phyloP scores from a whole-genome alignment of 1,140 invertebrate genomes.

The Leptinotarsa undecemlineata region DNA sequence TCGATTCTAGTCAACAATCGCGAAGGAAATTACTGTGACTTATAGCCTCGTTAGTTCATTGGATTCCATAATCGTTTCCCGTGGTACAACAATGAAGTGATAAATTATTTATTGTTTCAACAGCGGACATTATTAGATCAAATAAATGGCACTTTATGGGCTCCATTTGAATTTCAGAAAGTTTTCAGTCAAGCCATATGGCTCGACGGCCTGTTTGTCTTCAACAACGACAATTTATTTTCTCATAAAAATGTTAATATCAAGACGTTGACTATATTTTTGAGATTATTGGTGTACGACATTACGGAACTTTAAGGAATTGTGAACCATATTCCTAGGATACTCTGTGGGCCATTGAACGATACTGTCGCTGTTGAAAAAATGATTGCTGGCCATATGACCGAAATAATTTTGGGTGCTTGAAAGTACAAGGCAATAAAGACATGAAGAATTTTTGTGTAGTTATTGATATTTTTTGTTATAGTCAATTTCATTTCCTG shows the following conservation, averaged over 20 bases:
- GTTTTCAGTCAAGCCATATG: neutral
- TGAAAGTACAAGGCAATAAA: too few species aligned
- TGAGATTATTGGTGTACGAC: neutral
- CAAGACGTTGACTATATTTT: neutral
- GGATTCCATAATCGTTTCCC: neutral
- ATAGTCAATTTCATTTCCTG: too few species aligned
- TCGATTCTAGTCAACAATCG: too few species aligned
- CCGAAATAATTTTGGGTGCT: too few species aligned
- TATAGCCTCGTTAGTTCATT: neutral
- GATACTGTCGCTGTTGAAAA: too few species aligned
- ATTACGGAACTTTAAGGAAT: neutral
- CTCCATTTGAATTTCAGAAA: neutral
- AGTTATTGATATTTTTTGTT: too few species aligned
- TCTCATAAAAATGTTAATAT: constrained; percentile 1
- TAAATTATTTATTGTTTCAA: constrained; percentile 4
- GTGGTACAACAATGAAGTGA: neutral
- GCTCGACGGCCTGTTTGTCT: neutral
- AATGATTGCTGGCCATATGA: too few species aligned
- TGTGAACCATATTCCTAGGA: neutral
- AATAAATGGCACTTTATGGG: neutral
- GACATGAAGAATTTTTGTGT: too few species aligned
- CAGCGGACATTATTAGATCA: neutral
- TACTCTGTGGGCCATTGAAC: too few species aligned
- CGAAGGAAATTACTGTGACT: neutral
- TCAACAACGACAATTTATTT: neutral